Base-by-base conservation (phyloP, 2,113 vertebrate genomes). In the Anthoscopus minutus region DNA sequence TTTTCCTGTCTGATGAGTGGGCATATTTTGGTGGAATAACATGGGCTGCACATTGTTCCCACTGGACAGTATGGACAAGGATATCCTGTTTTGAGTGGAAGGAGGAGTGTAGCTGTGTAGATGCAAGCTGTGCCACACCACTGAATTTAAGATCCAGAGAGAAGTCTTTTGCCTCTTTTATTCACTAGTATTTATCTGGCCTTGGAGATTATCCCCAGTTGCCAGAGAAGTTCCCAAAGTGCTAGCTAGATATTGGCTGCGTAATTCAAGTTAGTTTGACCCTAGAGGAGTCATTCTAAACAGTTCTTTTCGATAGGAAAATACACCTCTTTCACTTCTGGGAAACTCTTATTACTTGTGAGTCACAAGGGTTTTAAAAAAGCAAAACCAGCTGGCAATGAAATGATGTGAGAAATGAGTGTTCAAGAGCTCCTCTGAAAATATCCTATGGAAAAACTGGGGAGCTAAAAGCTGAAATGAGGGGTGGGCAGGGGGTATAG, bases 261-360 rank as follows among this genome's bases (percentile, higher is more conserved):
- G 65, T 94, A 93, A 94, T 97, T 95, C 94, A 94, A 93, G 94
- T 96, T 92, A 93, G 92, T 96, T 94, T 93, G 60, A 93, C 93
- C 94, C 88, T 72, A 60, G 86, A 96, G 91, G 84, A 91, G 94
- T 88, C 20, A 44, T 93, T 94, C 86, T 67, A 94, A 95, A 81
- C 77, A 88, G 79, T 94, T 93, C 79, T 81, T 24, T 82, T 89
- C 5, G 1, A 57, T 47, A 96, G 73, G 93, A 96, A 96, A 96
- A 96, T 89, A 81, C 71, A 90, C 73, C 85, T 93, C 89, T 77
- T 80, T 73, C 66, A 42, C 58, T 89, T 90, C 91, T 90, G 88
- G 83, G 79, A 84, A 91, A 80, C 85, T 92, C 53, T 11, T 51
- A 53, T 88, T 86, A 71, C 84, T 93, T 78, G 47, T 94, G 81